Conservation (phyloP, 2,888 invertebrate genomes). For the Habrosyne pyritoides region DNA sequence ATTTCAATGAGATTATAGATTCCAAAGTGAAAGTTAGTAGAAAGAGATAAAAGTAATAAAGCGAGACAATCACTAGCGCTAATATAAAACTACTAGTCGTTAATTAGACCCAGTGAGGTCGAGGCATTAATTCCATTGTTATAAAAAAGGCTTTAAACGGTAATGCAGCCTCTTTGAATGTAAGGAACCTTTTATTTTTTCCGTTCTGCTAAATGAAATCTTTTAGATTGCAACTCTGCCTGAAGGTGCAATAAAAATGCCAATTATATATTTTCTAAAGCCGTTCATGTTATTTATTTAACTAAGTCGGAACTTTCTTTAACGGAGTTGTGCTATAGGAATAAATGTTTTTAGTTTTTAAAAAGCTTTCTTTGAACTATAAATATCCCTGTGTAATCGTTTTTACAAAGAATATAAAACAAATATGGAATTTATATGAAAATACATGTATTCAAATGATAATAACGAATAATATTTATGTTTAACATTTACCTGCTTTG, state of each 20-base stretch:
- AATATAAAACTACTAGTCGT: conserved; percentile 36
- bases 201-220: conserved; percentile 30
- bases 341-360: neutral
- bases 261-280: conserved; percentile 2
- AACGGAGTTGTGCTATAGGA: neutral
- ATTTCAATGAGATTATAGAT: neutral
- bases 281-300: neutral
- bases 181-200: conserved; percentile 28
- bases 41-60: neutral
- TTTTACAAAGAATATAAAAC: too few relatives aligned
- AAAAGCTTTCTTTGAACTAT: neutral
- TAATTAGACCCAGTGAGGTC: conserved; percentile 33
- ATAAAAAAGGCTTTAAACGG: conserved; percentile 13
- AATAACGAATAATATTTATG: too few relatives aligned
- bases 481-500: too few relatives aligned
- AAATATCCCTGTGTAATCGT: neutral
- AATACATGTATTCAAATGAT: too few relatives aligned
- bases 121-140: conserved; percentile 30
- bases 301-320: neutral
- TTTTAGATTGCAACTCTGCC: conserved; percentile 28
- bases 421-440: too few relatives aligned
- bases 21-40: neutral
- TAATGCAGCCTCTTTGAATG: conserved; percentile 26
- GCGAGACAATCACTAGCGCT: conserved; percentile 21
- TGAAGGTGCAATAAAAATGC: conserved; percentile 7